Base-by-base conservation (phyloP, 2,888 invertebrate species). In the Spodoptera exigua region DNA sequence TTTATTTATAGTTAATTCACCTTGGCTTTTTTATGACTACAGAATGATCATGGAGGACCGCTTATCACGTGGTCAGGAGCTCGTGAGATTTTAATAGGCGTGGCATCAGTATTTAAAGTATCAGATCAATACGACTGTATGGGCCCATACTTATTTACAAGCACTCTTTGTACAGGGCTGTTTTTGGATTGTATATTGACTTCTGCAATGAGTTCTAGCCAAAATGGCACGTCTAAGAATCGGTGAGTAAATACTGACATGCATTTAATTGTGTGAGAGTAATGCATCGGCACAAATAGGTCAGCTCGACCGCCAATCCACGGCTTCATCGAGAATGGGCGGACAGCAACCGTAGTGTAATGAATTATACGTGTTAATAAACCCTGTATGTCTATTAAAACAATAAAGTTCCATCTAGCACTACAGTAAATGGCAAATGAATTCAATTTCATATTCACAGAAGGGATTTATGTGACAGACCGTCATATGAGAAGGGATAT, bases 41-140 rank as follows among this genome's bases (percentile, higher is more conserved):
- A 89, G 89, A 89, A 89, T 39, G 90, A 90, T 58, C 90, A 90
- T 56, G 90, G 90, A 0, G 87, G 89, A 0, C 89, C 90, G 0
- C 68, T 90, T 0, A 76, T 89, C 2, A 80, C 85, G 0, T 88
- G 86, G 86, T 65, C 80, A 1, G 84, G 85, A 0, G 48, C 70
- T 0, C 62, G 60, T 0, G 84, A 86, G 51, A 62, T 80, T 0
- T 70, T 90, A 0, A 83, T 90, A 0, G 89, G 87, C 0, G 80
- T 90, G 1, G 88, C 89, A 0, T 88, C 89, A 0, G 83, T 88
- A 10, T 89, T 87, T 64, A 78, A 77, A 13, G 75, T 89, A 0
- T 68, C 68, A 14, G 45, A 51, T 0, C 16, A 61, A 0, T 59
- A 40, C 3, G 49, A 66, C 13, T 90, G 90, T 52, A 70, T 61